Evolutionary conservation across 2,888 invertebrate species (phyloP).

Genomic region (Drosophila fungiperda): DNA sequence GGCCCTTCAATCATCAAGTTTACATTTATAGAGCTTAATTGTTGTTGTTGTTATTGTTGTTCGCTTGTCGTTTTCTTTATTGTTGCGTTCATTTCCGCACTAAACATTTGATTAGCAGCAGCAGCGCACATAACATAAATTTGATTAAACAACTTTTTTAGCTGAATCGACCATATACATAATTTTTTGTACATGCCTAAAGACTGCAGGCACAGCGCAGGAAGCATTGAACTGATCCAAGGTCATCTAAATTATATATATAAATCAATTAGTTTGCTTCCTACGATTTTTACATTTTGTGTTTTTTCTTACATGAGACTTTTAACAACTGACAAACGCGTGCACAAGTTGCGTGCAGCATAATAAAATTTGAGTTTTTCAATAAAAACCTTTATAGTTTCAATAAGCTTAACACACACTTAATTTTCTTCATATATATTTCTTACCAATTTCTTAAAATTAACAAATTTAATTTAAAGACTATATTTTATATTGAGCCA

Average conservation of each 20-base stretch:
- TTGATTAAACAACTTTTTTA: conserved; percentile 30
- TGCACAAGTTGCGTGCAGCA: conserved; percentile 36
- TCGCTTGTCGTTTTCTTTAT: conserved; percentile 15
- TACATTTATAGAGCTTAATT: conserved; percentile 56
- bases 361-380: neutral
- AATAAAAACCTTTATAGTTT: conserved; percentile 3
- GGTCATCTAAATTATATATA: conserved; percentile 16
- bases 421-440: neutral
- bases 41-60: conserved; percentile 3
- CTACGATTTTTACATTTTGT: neutral
- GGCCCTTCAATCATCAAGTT: conserved; percentile 63
- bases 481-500: neutral
- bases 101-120: conserved; percentile 51
- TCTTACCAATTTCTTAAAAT: neutral
- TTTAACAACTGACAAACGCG: conserved; percentile 37
- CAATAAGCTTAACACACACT: neutral
- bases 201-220: conserved; percentile 28
- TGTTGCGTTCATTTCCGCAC: conserved; percentile 63
- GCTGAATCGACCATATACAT: neutral
- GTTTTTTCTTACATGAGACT: conserved; percentile 37
- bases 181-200: neutral
- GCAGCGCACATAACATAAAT: conserved; percentile 19
- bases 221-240: conserved; percentile 51
- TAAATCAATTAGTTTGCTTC: conserved; percentile 11
- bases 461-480: neutral